phyloP scores from a whole-genome alignment of 2,888 invertebrate species.

The Laothoe populi region DNA sequence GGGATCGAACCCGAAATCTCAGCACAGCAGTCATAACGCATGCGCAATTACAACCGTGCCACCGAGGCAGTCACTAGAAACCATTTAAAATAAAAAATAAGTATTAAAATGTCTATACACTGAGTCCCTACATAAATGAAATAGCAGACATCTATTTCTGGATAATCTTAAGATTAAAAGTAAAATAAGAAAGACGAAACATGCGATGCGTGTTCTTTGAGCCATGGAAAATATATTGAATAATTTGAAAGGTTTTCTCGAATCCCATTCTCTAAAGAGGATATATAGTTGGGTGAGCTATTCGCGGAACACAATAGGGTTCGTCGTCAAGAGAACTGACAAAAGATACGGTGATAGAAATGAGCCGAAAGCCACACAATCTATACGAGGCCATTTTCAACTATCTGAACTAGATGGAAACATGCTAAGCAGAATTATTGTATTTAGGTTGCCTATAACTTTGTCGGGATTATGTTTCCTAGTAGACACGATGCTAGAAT shows the following conservation, averaged over 20 bases:
- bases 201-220: slow-evolving; percentile 24
- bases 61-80: no score
- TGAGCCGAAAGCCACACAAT: slow-evolving; percentile 56
- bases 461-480: no score
- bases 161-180: background rate
- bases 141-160: background rate
- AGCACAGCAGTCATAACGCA: no score
- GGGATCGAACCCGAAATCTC: no score
- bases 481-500: no score
- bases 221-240: slow-evolving; percentile 36
- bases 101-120: no score
- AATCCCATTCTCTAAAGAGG: slow-evolving; percentile 48
- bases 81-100: no score
- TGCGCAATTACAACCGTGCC: no score
- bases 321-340: slow-evolving; percentile 52
- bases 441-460: slow-evolving; percentile 6
- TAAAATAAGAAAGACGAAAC: background rate
- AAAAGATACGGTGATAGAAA: slow-evolving; percentile 57
- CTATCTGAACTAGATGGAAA: slow-evolving; percentile 43
- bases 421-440: slow-evolving; percentile 21
- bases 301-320: slow-evolving; percentile 53
- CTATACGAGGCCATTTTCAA: slow-evolving; percentile 47
- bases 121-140: background rate
- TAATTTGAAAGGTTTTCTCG: slow-evolving; percentile 51
- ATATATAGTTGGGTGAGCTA: slow-evolving; percentile 52